These are phyloP conservation scores for Pachypanchax playfairii DNA, from an alignment of 2,113 vertebrate genomes.

Conservation along the genomic window DNA sequence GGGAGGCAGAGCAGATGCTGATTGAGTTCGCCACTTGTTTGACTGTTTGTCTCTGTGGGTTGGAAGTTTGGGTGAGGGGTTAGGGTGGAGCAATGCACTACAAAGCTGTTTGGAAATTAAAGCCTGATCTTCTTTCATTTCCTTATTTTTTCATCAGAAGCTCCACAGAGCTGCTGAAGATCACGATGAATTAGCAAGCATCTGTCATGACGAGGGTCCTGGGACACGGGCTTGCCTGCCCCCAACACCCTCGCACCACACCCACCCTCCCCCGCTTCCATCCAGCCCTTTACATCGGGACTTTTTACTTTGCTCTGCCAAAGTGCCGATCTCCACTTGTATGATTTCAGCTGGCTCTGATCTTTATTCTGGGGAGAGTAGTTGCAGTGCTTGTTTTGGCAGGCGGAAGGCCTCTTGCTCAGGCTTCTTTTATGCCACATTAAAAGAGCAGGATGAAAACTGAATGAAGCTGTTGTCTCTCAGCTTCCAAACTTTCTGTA, in stretches of 20 bases:
- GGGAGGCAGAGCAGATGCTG: conserved; percentile 32
- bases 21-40: conserved; percentile 56
- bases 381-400: conserved; percentile 20
- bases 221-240: conserved; percentile 37
- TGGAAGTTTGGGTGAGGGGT: not conserved
- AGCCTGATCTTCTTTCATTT: conserved; percentile 54
- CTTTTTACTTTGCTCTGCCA: conserved; percentile 46
- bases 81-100: conserved; percentile 25
- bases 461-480: conserved; percentile 40
- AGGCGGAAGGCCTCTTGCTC: conserved; percentile 39
- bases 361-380: conserved; percentile 45
- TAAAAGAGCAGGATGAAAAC: conserved; percentile 40
- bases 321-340: conserved; percentile 45
- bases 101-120: conserved; percentile 64
- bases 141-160: conserved; percentile 47
- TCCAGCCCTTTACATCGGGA: conserved; percentile 32
- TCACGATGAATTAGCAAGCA: conserved; percentile 65
- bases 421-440: conserved; percentile 30
- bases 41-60: conserved; percentile 58
- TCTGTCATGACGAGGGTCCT: conserved; percentile 66
- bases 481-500: conserved; percentile 38
- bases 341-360: conserved; percentile 52
- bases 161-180: conserved; percentile 36
- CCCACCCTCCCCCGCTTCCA: conserved; percentile 7
- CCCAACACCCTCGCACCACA: conserved; percentile 2